Conservation (phyloP, 2,888 invertebrate genomes). For the Icerya purchasi region DNA sequence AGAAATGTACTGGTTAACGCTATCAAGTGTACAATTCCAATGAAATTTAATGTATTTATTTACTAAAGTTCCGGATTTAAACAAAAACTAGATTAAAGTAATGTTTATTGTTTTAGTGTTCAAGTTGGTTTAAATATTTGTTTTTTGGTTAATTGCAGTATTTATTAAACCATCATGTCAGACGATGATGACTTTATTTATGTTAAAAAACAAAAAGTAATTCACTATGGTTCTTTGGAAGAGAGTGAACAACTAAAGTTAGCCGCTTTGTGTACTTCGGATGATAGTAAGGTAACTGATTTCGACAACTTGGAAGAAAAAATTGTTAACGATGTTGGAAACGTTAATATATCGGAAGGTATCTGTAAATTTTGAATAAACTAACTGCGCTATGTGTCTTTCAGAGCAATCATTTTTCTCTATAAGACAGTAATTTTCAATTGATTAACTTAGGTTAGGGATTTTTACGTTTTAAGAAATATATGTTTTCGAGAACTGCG, state of each 20-base stretch:
- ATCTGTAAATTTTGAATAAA: too few species aligned
- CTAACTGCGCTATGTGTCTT: conserved; percentile 17
- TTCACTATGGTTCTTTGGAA: conserved; percentile 79
- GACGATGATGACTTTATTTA: conserved; percentile 61
- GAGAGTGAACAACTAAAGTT: conserved; percentile 55
- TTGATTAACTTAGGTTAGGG: background rate
- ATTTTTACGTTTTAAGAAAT: background rate
- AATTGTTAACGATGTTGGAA: conserved; percentile 33
- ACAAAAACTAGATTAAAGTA: too few species aligned
- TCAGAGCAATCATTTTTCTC: background rate
- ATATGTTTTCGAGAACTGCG: too few species aligned
- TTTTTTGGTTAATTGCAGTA: background rate
- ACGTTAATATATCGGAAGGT: conserved; percentile 46
- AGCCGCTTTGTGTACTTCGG: conserved; percentile 32
- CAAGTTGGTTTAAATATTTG: too few species aligned
- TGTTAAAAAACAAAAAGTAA: conserved; percentile 48
- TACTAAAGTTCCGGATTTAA: too few species aligned
- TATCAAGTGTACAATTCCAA: too few species aligned
- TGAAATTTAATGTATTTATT: too few species aligned
- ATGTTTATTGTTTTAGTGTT: too few species aligned
- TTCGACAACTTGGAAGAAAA: too few species aligned
- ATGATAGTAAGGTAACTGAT: conserved; percentile 29
- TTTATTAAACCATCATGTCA: conserved; percentile 37
- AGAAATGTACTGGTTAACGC: too few species aligned
- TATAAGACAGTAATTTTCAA: background rate